These are phyloP conservation scores for Achroia grisella DNA, from an alignment of 1,140 invertebrate species.

Conservation along the genomic window DNA sequence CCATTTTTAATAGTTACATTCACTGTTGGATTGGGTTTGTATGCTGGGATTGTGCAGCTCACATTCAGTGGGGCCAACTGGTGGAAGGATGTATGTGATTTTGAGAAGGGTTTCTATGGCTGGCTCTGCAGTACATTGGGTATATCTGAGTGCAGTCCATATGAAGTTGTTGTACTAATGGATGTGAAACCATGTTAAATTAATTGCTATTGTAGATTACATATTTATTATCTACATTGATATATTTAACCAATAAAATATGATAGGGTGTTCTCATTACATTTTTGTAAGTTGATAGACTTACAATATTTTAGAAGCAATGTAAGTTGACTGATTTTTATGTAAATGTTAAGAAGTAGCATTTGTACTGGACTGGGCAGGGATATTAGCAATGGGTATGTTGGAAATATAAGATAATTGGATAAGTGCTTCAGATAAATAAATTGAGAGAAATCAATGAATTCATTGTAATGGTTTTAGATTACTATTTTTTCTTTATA, in stretches of 20 bases:
- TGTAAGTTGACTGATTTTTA: too few relatives aligned
- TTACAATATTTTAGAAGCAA: too few relatives aligned
- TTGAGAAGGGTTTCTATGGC: slow-evolving; percentile 87
- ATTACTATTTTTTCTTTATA: too few relatives aligned
- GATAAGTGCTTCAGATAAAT: too few relatives aligned
- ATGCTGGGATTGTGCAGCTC: slow-evolving; percentile 79
- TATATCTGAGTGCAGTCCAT: slow-evolving; percentile 82
- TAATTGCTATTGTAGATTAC: not conserved
- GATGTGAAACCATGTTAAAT: slow-evolving; percentile 52
- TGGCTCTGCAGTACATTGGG: slow-evolving; percentile 81
- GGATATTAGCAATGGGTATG: too few relatives aligned
- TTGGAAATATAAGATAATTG: too few relatives aligned
- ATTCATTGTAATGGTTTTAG: too few relatives aligned
- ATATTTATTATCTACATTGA: slow-evolving; percentile 18
- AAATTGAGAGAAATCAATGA: not conserved
- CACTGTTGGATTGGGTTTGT: slow-evolving; percentile 79
- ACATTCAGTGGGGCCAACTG: slow-evolving; percentile 81
- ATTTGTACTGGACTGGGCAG: too few relatives aligned
- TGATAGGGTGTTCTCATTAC: too few relatives aligned
- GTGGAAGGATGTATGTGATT: slow-evolving; percentile 81
- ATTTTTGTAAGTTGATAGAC: too few relatives aligned
- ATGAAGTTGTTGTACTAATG: slow-evolving; percentile 75
- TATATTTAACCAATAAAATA: slow-evolving; percentile 7
- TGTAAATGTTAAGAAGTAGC: too few relatives aligned
- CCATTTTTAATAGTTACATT: slow-evolving; percentile 81